Evolutionary conservation across 2,888 invertebrate genomes (phyloP), one percentile per base, ranked within the genome.

Genomic region (Resseliella maxima): DNA sequence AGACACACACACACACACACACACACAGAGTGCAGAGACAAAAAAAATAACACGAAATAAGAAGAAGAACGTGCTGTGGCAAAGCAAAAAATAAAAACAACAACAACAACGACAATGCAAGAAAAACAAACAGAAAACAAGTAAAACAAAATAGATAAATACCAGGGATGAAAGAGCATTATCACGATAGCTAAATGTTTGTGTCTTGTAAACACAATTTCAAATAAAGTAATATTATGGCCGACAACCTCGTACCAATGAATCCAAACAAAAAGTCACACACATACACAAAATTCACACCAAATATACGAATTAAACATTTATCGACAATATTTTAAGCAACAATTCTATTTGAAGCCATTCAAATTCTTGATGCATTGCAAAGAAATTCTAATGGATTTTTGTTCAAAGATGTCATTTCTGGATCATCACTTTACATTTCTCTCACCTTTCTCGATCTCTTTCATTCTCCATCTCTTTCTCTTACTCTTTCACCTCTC

Each of bases 91-190:
- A 59, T 24, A 27, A 59, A 59, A 59, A 59, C 24, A 59, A 59
- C 24, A 59, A 59, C 24, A 72, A 59, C 24, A 72, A 31, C 72
- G 72, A 15, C 27, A 35, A 72, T 31, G 72, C 72, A 59, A 59
- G 24, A 72, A 72, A 35, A 72, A 72, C 72, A 72, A 72, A 72
- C 31, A 72, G 35, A 72, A 31, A 72, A 72, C 31, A 72, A 72
- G 31, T 3, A 50, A 72, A 72, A 72, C 72, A 27, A 72, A 72
- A 72, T 72, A 72, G 72, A 72, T 72, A 72, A 72, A 72, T 72
- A 72, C 72, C 72, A 72, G 72, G 72, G 72, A 72, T 72, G 72
- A 72, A 72, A 72, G 72, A 72, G 72, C 72, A 72, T 72, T 72
- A 72, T 72, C 72, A 72, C 38, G 83, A 83, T 38, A 38, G 83